These are phyloP conservation scores for Phycodurus eques DNA, from an alignment of 2,113 vertebrate genomes.

Conservation along the genomic window DNA sequence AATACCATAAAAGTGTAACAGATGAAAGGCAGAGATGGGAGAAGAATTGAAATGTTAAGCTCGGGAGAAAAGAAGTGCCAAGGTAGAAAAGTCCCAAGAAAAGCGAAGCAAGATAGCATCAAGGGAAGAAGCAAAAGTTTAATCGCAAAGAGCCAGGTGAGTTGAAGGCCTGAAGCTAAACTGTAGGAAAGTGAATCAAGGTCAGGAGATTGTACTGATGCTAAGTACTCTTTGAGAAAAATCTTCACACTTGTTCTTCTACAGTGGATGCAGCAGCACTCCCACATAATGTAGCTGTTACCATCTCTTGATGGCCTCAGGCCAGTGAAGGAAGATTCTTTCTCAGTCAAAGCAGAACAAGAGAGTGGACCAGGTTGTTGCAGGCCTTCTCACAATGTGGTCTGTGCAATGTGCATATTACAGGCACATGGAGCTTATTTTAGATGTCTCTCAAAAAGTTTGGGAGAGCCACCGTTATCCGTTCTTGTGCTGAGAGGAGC, in stretches of 20 bases:
- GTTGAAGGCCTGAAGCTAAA: constrained; percentile 6
- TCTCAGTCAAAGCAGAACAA: background rate
- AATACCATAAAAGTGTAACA: background rate
- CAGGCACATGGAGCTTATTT: background rate
- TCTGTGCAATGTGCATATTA: background rate
- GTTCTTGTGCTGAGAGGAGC: too few relatives aligned
- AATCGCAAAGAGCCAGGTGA: constrained; percentile 7
- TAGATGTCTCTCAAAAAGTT: background rate
- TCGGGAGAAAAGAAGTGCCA: background rate
- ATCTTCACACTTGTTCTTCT: constrained; percentile 5
- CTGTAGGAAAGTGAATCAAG: constrained; percentile 19
- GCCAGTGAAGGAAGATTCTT: constrained; percentile 39
- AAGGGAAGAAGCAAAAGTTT: constrained; percentile 1
- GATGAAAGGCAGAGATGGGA: background rate
- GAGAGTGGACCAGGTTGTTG: background rate
- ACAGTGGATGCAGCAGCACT: constrained; percentile 50
- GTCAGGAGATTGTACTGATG: constrained; percentile 7
- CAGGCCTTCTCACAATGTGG: background rate
- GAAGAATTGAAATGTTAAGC: background rate
- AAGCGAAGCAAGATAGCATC: background rate
- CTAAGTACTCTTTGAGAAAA: constrained; percentile 7
- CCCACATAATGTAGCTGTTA: constrained; percentile 40
- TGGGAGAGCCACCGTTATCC: background rate
- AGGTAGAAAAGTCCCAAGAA: background rate
- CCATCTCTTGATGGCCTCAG: constrained; percentile 61